Base-by-base conservation (phyloP, 2,888 invertebrate species). In the Theretra japonica region DNA sequence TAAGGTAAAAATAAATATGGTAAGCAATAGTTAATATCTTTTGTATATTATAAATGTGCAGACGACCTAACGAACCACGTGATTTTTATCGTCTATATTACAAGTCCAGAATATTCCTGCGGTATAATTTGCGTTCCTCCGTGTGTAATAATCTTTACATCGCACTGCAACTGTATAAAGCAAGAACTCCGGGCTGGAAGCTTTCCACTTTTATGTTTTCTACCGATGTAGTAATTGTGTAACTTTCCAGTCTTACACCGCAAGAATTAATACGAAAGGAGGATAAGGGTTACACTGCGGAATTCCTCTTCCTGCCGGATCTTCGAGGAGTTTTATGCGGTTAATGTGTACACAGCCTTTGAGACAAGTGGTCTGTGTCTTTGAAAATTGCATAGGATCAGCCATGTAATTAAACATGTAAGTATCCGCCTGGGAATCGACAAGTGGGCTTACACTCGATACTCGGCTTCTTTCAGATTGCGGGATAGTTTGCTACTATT, bases 111-210 rank as follows among this genome's bases (percentile, higher is more conserved):
- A 8, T 1, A 11, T 41, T 1, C 8, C 11, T 41, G 11, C 41
- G 41, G 41, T 11, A 41, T 2, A 41, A 11, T 11, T 41, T 41
- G 11, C 41, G 11, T 11, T 41, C 11, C 60, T 60, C 33, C 19
- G 19, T 60, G 30, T 60, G 60, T n/a, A n/a, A 30, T 19, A n/a
- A 2, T 7, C 30, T 28, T 60, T 60, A 19, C 8, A 19, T n/a
- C 30, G 30, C 60, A 28, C 30, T 60, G n/a, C 60, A 60, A 60
- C n/a, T 30, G 7, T 60, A n/a, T n/a, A 41, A 41, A 41, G 28
- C 28, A 1, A 33, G 33, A n/a, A 30, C n/a, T 30, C 1, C 5
- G 30, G 33, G 33, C 17, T 60, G n/a, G 8, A 15, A 25, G 28
- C 30, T 60, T 60, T 33, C 33, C 30, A 58, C 58, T 58, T 58